phyloP scores from a whole-genome alignment of 1,140 invertebrate genomes.

The Limonius californicus region DNA sequence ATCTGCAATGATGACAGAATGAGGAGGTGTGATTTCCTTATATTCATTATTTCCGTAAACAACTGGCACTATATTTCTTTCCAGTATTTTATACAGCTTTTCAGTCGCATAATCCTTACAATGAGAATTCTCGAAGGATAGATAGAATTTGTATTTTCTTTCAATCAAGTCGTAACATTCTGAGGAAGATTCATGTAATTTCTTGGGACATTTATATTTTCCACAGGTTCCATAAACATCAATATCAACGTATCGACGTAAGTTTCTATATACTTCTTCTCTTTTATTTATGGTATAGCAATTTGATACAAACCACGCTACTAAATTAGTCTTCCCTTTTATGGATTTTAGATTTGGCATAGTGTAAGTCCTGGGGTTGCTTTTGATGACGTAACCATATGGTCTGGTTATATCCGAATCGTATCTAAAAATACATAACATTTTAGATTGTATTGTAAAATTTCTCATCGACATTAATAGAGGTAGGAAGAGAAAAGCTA shows the following conservation, averaged over 20 bases:
- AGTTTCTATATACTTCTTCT: conserved; percentile 51
- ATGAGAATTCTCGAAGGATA: conserved; percentile 65
- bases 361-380: conserved; percentile 4
- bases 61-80: conserved; percentile 51
- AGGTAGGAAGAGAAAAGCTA: too few species aligned
- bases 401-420: conserved; percentile 21
- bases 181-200: conserved; percentile 45
- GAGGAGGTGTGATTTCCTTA: conserved; percentile 49
- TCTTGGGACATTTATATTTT: conserved; percentile 37
- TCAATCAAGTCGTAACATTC: conserved; percentile 48
- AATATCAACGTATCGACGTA: conserved; percentile 55
- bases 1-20: conserved; percentile 59
- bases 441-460: too few species aligned
- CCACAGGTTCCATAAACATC: conserved; percentile 68
- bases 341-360: conserved; percentile 24
- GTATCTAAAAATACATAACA: conserved; percentile 14
- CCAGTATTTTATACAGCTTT: conserved; percentile 54
- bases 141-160: conserved; percentile 59
- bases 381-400: conserved; percentile 15
- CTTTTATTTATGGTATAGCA: conserved; percentile 55
- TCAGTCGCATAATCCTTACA: conserved; percentile 62
- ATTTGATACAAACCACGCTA: conserved; percentile 61
- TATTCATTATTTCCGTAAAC: conserved; percentile 56
- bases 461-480: too few species aligned
- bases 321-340: conserved; percentile 46